Evolutionary conservation across 2,113 vertebrate genomes (phyloP).

Genomic region (Macquaria ambigua): DNA sequence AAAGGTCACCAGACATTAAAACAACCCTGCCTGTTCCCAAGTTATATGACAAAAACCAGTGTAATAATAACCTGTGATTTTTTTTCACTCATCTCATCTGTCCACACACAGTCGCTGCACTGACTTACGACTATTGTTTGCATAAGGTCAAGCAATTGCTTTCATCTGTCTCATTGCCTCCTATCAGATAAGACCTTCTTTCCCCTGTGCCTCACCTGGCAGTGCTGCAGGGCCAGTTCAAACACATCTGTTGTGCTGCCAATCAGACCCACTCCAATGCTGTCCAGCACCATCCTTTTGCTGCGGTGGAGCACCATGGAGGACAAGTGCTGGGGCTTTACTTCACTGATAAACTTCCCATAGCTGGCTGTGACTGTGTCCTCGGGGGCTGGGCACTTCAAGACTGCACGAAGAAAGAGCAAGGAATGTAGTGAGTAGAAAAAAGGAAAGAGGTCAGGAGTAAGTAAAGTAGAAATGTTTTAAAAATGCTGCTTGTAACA

Average conservation of each 20-base stretch:
- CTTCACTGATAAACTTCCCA: slow-evolving; percentile 86
- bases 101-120: slow-evolving; percentile 3
- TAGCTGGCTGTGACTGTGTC: slow-evolving; percentile 89
- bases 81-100: not conserved
- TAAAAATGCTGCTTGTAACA: not conserved
- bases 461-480: not conserved
- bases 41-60: not conserved
- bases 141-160: slow-evolving; percentile 23
- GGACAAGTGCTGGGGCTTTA: slow-evolving; percentile 84
- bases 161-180: slow-evolving; percentile 22
- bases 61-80: not conserved
- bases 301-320: slow-evolving; percentile 83
- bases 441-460: not conserved
- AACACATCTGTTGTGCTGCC: slow-evolving; percentile 90
- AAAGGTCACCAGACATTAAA: slow-evolving; percentile 25
- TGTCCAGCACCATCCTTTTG: slow-evolving; percentile 93
- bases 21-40: not conserved
- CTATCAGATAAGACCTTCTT: slow-evolving; percentile 8
- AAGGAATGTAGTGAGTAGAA: not conserved
- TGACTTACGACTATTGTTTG: not conserved
- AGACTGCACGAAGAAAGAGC: slow-evolving; percentile 69
- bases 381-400: slow-evolving; percentile 73
- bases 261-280: slow-evolving; percentile 90
- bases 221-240: slow-evolving; percentile 86
- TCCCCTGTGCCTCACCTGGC: slow-evolving; percentile 83